Conservation (phyloP, 2,797 vertebrate genomes). For the Protonibea diacanthus region DNA sequence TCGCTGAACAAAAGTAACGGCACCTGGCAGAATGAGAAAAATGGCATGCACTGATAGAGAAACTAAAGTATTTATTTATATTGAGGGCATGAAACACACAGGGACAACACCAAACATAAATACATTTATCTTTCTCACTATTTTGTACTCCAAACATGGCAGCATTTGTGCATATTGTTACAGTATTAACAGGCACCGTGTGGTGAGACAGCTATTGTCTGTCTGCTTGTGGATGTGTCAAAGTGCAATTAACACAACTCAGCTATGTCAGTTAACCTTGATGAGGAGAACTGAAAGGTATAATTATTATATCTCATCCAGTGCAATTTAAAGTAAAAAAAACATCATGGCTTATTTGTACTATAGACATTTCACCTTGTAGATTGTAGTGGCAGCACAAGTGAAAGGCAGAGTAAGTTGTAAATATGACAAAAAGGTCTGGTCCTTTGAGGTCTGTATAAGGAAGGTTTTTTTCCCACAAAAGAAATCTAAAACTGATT, state of each 20-base stretch:
- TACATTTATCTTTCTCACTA: conserved; percentile 51
- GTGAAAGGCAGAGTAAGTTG: conserved; percentile 6
- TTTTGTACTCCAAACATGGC: conserved; percentile 67
- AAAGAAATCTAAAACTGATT: conserved; percentile 20
- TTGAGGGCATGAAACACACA: conserved; percentile 33
- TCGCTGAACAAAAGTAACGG: conserved; percentile 92
- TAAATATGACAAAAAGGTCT: conserved; percentile 12
- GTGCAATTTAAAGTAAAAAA: conserved; percentile 39
- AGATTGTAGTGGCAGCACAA: conserved; percentile 10
- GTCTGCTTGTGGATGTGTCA: conserved; percentile 80
- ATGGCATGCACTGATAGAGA: conserved; percentile 75
- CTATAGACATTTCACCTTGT: conserved; percentile 23
- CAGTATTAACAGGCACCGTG: conserved; percentile 74
- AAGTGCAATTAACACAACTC: conserved; percentile 83
- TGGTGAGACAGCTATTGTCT: conserved; percentile 56
- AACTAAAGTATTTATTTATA: conserved; percentile 5
- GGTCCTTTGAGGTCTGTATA: conserved; percentile 4
- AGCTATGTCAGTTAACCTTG: conserved; percentile 24
- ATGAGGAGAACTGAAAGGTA: conserved; percentile 24
- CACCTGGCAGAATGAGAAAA: conserved; percentile 89
- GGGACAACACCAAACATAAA: conserved; percentile 47
- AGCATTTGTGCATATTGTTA: conserved; percentile 58
- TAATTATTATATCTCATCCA: conserved; percentile 24
- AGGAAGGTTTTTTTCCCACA: conserved; percentile 29
- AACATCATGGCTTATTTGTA: conserved; percentile 17